Base-by-base conservation (phyloP, 2,797 vertebrate genomes). In the Octomys mimax region DNA sequence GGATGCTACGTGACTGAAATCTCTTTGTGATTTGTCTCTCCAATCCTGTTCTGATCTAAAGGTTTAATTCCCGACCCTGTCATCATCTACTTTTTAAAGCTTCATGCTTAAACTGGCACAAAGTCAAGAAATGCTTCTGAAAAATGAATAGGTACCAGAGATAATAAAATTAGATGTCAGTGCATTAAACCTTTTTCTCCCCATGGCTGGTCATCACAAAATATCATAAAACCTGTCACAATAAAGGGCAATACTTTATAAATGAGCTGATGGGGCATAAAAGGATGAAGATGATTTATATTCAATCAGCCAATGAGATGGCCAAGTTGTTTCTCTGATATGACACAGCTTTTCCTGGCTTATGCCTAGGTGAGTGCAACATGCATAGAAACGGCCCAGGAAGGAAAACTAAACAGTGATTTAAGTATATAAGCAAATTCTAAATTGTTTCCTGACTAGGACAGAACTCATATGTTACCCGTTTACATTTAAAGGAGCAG, bases 131-230 rank as follows among this genome's bases (percentile, higher is more conserved):
- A 97, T 57, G 93, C 92, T 97, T 96, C 96, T 93, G 78, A 96
- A 97, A 98, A 98, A 98, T 97, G 92, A 98, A 98, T 97, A 97
- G 96, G 95, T 97, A 98, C 83, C 83, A 97, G 87, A 98, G 97
- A 97, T 98, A 98, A 98, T 98, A 98, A 98, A 98, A 97, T 98
- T 97, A 98, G 98, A 98, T 98, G 97, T 97, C 97, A 98, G 95
- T 84, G 62, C 97, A 97, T 98, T 98, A 98, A 98, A 95, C 88
- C 46, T 93, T 96, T 97, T 92, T 95, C 96, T 95, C 89, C 71
- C 54, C 95, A 80, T 96, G 96, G 95, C 87, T 98, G 96, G 91
- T 61, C 98, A 97, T 98, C 98, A 98, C 94, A 96, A 97, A 98
- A 98, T 96, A 98, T 95, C 96, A 97, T 98, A 97, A 98, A 97